A percentile compares a stretch with the other conserved stretches of the same genome.
Evolutionary conservation across 2,888 invertebrate genomes (phyloP).

Genomic region (Lacanobia oleracea): DNA sequence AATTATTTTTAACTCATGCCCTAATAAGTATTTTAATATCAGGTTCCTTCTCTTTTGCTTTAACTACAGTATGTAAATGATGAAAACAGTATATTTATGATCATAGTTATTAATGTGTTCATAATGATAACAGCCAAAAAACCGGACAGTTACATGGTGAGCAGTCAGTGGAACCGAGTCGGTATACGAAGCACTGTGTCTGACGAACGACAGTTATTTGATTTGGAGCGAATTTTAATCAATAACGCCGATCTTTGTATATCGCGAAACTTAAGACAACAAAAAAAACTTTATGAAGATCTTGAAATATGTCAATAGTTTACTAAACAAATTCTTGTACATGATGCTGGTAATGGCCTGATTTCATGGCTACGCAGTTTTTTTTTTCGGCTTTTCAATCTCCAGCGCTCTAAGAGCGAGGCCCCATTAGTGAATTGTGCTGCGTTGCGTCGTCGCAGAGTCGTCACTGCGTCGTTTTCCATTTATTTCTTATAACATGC

Average conservation of each 20-base stretch:
- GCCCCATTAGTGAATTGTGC: too few relatives aligned
- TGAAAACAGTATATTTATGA: conserved; percentile 4
- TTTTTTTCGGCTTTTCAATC: not conserved
- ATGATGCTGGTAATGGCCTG: too few relatives aligned
- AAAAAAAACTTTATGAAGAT: not conserved
- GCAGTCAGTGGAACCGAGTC: conserved; percentile 34
- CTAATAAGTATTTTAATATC: conserved; percentile 20
- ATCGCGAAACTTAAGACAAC: not conserved
- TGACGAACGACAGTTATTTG: conserved; percentile 15
- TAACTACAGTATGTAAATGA: conserved; percentile 6
- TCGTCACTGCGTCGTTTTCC: too few relatives aligned
- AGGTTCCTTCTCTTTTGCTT: conserved; percentile 5
- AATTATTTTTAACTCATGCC: conserved; percentile 11
- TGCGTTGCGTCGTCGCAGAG: too few relatives aligned
- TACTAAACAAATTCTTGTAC: not conserved
- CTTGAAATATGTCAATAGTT: not conserved
- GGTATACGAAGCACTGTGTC: not conserved
- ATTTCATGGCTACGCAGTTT: not conserved
- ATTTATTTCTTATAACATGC: too few relatives aligned
- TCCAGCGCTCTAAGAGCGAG: not conserved
- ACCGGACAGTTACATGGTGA: conserved; percentile 41
- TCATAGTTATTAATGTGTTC: conserved; percentile 29
- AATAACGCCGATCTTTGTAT: conserved; percentile 1
- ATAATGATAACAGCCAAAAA: conserved; percentile 39
- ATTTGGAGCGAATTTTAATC: not conserved